phyloP scores from a whole-genome alignment of 30 jellyfish, hydroid and myxozoan species.

The Rhopilema esculentum region DNA sequence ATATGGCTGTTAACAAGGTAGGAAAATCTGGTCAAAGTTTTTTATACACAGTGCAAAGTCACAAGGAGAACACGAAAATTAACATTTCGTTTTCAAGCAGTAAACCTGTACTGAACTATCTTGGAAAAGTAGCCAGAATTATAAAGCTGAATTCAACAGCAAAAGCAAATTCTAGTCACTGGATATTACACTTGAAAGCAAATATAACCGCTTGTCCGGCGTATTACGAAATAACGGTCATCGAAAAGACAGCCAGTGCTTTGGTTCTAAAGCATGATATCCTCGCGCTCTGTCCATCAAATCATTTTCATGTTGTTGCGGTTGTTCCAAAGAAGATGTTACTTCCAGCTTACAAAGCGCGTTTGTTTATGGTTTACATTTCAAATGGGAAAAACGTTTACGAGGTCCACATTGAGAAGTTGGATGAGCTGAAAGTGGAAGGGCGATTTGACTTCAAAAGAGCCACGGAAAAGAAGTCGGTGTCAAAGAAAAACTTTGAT shows the following conservation, averaged over 20 bases:
- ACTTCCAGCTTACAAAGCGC: constrained; percentile 29
- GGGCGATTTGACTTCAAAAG: background rate
- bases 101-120: constrained; percentile 4
- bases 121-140: background rate
- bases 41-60: constrained; percentile 9
- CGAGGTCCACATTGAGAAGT: constrained; percentile 58
- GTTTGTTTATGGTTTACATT: constrained; percentile 40
- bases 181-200: constrained; percentile 35
- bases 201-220: constrained; percentile 44
- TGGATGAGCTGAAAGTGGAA: constrained; percentile 2
- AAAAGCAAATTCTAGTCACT: constrained; percentile 1
- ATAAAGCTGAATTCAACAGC: constrained; percentile 12
- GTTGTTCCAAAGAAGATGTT: constrained; percentile 16
- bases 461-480: background rate
- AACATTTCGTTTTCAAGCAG: background rate
- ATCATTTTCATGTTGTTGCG: constrained; percentile 35
- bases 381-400: constrained; percentile 40
- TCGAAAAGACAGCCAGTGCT: constrained; percentile 30
- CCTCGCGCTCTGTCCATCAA: constrained; percentile 38
- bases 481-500: background rate
- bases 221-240: background rate
- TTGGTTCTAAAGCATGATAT: constrained; percentile 28
- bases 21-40: background rate
- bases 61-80: background rate
- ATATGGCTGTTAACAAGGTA: background rate